phyloP scores from a whole-genome alignment of 92 coral and sea anemone species.

The Epizoanthus scotinus region DNA sequence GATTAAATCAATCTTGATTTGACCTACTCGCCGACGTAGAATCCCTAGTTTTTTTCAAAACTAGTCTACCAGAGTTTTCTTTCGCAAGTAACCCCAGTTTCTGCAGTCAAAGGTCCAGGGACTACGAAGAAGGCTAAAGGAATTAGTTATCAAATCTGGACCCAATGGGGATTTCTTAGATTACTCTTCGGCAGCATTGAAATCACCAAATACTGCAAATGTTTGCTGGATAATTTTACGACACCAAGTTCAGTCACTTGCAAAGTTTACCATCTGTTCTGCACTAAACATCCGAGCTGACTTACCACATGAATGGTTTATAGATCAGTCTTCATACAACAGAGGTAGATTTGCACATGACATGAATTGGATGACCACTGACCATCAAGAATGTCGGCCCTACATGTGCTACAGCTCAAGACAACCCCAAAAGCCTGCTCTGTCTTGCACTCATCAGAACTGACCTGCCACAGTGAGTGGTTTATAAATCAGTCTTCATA shows the following conservation, averaged over 20 bases:
- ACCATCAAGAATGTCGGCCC: background rate
- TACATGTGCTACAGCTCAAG: constrained; percentile 10
- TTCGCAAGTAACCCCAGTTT: too few species aligned
- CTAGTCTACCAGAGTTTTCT: too few species aligned
- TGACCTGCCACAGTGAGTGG: constrained; percentile 36
- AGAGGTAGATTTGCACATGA: constrained; percentile 8
- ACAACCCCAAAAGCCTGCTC: constrained; percentile 10
- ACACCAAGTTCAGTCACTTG: background rate
- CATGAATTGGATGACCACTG: background rate
- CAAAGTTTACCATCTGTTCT: constrained; percentile 20
- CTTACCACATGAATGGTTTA: background rate
- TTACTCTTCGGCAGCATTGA: too few species aligned
- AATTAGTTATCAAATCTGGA: too few species aligned
- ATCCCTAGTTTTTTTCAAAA: too few species aligned
- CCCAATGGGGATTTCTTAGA: too few species aligned
- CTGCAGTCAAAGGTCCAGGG: too few species aligned
- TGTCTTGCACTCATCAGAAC: constrained; percentile 70
- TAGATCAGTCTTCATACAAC: constrained; percentile 31
- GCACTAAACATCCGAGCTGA: constrained; percentile 24
- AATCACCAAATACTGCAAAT: too few species aligned
- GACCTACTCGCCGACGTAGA: too few species aligned
- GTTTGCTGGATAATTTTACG: too few species aligned
- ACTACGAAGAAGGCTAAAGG: too few species aligned
- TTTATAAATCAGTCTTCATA: constrained; percentile 55
- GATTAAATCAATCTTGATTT: too few species aligned